phyloP scores from a whole-genome alignment of 1,140 invertebrate species.

The Chironomus tepperi region DNA sequence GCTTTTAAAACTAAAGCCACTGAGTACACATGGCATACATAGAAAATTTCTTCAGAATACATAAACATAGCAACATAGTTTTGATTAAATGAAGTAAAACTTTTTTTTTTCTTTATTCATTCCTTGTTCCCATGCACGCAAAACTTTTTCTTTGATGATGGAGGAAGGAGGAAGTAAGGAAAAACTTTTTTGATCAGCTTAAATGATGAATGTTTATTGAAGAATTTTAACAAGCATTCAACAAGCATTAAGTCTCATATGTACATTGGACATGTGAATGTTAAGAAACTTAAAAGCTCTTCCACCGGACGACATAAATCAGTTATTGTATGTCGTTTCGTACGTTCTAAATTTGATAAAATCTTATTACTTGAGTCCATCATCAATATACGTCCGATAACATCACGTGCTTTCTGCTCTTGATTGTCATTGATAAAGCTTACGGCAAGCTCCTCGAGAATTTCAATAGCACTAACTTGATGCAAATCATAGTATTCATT shows the following conservation, averaged over 20 bases:
- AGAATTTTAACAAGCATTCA: not conserved
- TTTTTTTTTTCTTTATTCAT: not conserved
- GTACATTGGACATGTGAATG: conserved; percentile 3
- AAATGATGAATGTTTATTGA: not conserved
- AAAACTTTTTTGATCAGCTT: not conserved
- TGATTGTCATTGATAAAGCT: not conserved
- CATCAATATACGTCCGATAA: not conserved
- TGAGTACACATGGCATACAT: not conserved
- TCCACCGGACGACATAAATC: not conserved
- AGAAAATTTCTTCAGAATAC: not conserved
- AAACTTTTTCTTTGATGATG: too few relatives aligned
- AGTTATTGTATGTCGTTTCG: not conserved
- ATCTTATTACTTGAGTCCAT: not conserved
- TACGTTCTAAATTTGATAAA: not conserved
- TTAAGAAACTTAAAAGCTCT: conserved; percentile 1
- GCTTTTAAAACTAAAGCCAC: not conserved
- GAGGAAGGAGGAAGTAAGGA: not conserved
- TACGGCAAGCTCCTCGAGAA: not conserved
- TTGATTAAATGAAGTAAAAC: conserved; percentile 9
- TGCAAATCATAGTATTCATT: conserved; percentile 16
- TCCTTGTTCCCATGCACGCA: not conserved
- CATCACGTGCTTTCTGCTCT: not conserved
- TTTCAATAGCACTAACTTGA: conserved; percentile 17
- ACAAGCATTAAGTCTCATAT: not conserved
- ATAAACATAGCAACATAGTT: not conserved